phyloP scores from a whole-genome alignment of 2,797 vertebrate species.

The Clamator glandarius region DNA sequence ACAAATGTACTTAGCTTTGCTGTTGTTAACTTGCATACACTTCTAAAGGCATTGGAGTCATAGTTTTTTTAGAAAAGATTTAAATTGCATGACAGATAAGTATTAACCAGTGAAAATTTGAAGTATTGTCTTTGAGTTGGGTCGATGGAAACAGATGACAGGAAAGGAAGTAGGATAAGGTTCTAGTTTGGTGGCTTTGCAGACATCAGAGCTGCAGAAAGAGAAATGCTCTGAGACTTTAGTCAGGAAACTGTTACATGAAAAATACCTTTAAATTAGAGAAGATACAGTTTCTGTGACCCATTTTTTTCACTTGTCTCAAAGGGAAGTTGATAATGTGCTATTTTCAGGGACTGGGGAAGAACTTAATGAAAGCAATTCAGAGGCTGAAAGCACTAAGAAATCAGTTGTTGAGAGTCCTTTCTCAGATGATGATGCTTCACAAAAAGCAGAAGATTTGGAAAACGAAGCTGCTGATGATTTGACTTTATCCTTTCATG shows the following conservation, averaged over 20 bases:
- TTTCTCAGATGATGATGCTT: neutral
- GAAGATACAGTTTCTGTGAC: neutral
- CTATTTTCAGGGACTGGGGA: conserved; percentile 59
- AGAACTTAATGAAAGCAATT: conserved; percentile 54
- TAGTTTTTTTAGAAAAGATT: neutral
- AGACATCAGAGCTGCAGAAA: neutral
- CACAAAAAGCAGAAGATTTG: neutral
- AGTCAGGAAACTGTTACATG: neutral
- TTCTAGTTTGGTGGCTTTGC: neutral
- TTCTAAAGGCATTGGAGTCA: neutral
- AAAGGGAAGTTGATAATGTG: neutral
- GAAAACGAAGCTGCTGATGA: conserved; percentile 72
- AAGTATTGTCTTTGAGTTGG: neutral
- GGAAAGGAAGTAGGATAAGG: neutral
- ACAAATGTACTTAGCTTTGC: neutral
- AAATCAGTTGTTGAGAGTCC: conserved; percentile 24
- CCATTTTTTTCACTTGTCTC: neutral
- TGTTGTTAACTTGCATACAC: neutral
- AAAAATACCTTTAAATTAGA: neutral
- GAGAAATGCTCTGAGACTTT: neutral
- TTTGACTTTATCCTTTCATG: conserved; percentile 82
- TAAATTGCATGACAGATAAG: neutral
- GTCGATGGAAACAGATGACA: neutral
- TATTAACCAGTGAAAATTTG: neutral
- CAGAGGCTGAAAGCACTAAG: conserved; percentile 62